Base-by-base conservation (phyloP, 1,140 invertebrate species). In the Drosophila leontia region DNA sequence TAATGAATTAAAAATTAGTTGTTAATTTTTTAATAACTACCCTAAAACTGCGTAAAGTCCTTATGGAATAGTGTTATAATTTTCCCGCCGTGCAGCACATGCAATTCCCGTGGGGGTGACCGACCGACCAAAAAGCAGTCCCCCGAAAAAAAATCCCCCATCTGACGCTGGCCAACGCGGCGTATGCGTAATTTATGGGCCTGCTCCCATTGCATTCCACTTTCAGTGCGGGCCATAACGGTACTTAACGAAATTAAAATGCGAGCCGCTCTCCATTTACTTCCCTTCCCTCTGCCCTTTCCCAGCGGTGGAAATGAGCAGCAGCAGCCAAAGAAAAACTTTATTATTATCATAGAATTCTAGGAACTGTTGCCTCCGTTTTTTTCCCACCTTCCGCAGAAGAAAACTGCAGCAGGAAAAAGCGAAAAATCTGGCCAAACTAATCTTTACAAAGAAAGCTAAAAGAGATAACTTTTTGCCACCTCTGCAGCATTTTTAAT, bases 181-280 rank as follows among this genome's bases (percentile, higher is more conserved):
- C 68, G 67, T 79, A 80, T 80, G 61, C 67, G 76, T 79, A 72
- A 80, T 80, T 79, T 79, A 74, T 70, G 75, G 53, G 15, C 26
- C 51, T 47, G 47, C 57, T 39, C 62, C 34, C 61, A 51, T 47
- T 79, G 67, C 76, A 71, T 69, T 74, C 44, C 51, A 41, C 55
- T 47, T 12, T 23, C 69, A 26, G 51, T 26, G 9, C 29, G 35
- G 37, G 47, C 51, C 51, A 62, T 45, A 48, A 37, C 41, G 37
- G 47, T 86, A 76, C 83, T 86, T 82, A 79, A 75, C 60, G 59
- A 67, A 87, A 87, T 86, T 79, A 79, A 86, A 85, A 75, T 70
- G 63, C 56, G 44, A 64, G 29, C 23, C 19, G 13, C 41, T 42
- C 29, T 34, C 47, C 32, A 37, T 23, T 19, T 17, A 8, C 50